Evolutionary conservation across 2,888 invertebrate genomes (phyloP).

Genomic region (Acronicta aceris): DNA sequence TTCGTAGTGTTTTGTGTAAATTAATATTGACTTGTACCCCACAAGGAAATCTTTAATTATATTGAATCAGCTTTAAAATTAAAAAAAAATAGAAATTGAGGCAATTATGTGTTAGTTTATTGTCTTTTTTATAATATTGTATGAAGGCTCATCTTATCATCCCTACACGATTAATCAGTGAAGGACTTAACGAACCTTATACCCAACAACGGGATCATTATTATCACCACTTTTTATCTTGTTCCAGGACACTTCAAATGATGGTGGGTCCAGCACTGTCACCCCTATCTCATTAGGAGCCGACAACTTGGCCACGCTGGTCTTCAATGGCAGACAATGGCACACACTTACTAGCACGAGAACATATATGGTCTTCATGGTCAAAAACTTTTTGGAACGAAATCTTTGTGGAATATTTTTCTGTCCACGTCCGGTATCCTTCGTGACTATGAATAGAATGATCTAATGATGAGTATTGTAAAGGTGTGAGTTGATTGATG

Average conservation of each 20-base stretch:
- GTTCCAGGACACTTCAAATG: constrained; percentile 27
- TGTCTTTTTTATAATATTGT: too few relatives aligned
- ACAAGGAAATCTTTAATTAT: too few relatives aligned
- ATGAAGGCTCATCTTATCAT: too few relatives aligned
- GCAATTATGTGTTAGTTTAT: too few relatives aligned
- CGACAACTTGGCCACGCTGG: background rate
- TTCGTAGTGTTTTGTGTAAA: too few relatives aligned
- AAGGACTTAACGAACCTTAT: constrained; percentile 24
- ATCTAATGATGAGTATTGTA: background rate
- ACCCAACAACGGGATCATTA: constrained; percentile 31
- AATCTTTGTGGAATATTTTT: background rate
- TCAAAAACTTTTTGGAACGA: background rate
- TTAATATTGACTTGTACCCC: too few relatives aligned
- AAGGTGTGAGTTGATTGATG: too few relatives aligned
- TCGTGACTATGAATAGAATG: constrained; percentile 8
- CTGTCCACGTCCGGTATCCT: background rate
- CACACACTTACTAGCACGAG: constrained; percentile 10
- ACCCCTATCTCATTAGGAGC: constrained; percentile 4
- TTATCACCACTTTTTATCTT: constrained; percentile 21
- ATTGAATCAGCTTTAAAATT: too few relatives aligned
- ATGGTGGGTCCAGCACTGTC: constrained; percentile 1
- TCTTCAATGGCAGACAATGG: constrained; percentile 4
- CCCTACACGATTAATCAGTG: too few relatives aligned
- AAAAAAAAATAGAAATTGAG: too few relatives aligned
- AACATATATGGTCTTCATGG: constrained; percentile 17